phyloP scores from a whole-genome alignment of 2,888 invertebrate genomes.

The Cenopis cana region DNA sequence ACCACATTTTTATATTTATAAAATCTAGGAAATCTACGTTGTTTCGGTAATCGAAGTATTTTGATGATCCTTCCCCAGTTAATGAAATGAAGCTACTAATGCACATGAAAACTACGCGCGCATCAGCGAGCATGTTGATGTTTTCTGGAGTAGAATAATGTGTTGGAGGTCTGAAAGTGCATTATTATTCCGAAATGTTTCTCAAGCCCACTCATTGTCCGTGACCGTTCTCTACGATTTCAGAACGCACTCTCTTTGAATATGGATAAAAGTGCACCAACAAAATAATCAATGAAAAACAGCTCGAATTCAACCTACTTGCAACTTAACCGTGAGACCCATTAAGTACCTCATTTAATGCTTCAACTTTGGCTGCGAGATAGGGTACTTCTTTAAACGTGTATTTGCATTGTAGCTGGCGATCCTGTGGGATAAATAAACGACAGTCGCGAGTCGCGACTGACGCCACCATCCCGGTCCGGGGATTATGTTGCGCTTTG shows the following conservation, averaged over 20 bases:
- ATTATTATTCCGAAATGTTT: conserved; percentile 28
- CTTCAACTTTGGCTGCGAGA: background rate
- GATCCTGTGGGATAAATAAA: conserved; percentile 32
- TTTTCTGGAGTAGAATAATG: background rate
- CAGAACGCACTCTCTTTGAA: conserved; percentile 36
- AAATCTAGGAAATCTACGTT: background rate
- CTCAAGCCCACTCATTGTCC: conserved; percentile 24
- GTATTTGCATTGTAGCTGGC: conserved; percentile 9
- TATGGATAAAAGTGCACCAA: conserved; percentile 25
- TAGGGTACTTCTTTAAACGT: conserved; percentile 26
- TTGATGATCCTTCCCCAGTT: too few relatives aligned
- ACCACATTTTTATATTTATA: background rate
- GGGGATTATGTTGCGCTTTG: conserved; percentile 34
- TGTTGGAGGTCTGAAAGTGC: background rate
- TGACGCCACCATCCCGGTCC: conserved; percentile 21
- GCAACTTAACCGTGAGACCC: conserved; percentile 34
- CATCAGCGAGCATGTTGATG: background rate
- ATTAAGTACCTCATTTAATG: conserved; percentile 27
- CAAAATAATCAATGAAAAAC: conserved; percentile 35
- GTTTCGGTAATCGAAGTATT: too few relatives aligned
- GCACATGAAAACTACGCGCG: background rate
- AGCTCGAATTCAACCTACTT: conserved; percentile 26
- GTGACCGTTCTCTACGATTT: conserved; percentile 18
- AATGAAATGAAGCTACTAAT: too few relatives aligned
- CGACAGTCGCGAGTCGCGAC: conserved; percentile 17